Evolutionary conservation across 2,888 invertebrate genomes (phyloP).

Genomic region (Acleris literana): DNA sequence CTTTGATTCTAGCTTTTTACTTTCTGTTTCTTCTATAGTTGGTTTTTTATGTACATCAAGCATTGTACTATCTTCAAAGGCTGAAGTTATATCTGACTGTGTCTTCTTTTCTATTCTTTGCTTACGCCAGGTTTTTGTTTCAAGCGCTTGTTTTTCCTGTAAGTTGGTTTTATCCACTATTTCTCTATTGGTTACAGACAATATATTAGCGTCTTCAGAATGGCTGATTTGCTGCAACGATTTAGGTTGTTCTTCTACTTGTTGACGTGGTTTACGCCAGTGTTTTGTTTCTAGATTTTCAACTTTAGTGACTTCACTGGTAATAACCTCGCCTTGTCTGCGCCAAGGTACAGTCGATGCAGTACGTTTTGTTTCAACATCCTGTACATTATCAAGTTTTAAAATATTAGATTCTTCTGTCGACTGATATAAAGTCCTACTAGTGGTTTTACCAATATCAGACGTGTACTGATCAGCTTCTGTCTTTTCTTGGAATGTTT

Average conservation of each 20-base stretch:
- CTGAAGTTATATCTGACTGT: conserved; percentile 19
- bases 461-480: conserved; percentile 47
- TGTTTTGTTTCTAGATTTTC: conserved; percentile 49
- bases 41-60: conserved; percentile 19
- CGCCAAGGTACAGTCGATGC: conserved; percentile 67
- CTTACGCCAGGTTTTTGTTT: conserved; percentile 40
- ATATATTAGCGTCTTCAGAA: conserved; percentile 47
- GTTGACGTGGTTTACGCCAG: conserved; percentile 53
- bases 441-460: conserved; percentile 48
- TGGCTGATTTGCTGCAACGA: conserved; percentile 36
- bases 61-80: conserved; percentile 29
- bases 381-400: conserved; percentile 60
- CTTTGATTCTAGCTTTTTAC: conserved; percentile 40
- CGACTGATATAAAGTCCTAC: conserved; percentile 57
- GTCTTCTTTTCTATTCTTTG: conserved; percentile 10
- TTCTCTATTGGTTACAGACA: conserved; percentile 42
- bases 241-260: conserved; percentile 35
- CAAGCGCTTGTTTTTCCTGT: conserved; percentile 23
- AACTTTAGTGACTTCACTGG: conserved; percentile 39
- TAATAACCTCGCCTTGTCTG: conserved; percentile 47
- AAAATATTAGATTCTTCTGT: conserved; percentile 73
- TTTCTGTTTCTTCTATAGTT: conserved; percentile 12
- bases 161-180: conserved; percentile 37
- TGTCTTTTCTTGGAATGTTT: conserved; percentile 59
- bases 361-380: conserved; percentile 58